Evolutionary conservation across 92 coral and sea anemone species (phyloP).

Genomic region (Epizoanthus scotinus): DNA sequence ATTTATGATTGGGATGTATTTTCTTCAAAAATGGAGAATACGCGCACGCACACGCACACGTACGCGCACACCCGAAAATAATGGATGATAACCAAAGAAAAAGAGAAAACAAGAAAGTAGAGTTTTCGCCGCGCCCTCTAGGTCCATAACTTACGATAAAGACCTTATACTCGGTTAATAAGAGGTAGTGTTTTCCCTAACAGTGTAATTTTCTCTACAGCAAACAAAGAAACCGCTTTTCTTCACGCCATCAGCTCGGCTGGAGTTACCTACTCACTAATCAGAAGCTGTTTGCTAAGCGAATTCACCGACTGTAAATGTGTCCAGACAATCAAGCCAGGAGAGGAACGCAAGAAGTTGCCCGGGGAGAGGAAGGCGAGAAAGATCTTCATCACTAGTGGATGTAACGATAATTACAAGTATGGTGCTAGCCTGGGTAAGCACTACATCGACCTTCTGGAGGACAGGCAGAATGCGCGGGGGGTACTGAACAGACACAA

Average conservation of each 20-base stretch:
- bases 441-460: conserved; percentile 73
- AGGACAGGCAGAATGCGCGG: conserved; percentile 45
- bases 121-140: no score
- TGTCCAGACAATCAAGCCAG: neutral
- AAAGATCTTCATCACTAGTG: conserved; percentile 56
- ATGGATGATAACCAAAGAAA: no score
- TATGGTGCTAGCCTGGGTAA: conserved; percentile 77
- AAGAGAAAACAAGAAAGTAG: no score
- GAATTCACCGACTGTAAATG: conserved; percentile 13
- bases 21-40: no score
- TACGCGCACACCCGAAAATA: no score
- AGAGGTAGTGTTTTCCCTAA: no score
- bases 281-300: neutral
- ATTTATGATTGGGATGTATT: no score
- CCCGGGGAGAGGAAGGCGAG: no score
- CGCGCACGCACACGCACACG: no score
- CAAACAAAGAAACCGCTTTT: conserved; percentile 28
- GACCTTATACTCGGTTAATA: no score
- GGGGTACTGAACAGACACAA: conserved; percentile 73
- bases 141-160: no score
- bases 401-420: conserved; percentile 86
- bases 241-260: conserved; percentile 33
- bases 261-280: conserved; percentile 26
- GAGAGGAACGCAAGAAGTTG: neutral
- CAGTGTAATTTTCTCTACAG: neutral